These are phyloP conservation scores for Acrobasis repandana DNA, from an alignment of 2,888 invertebrate species.

Conservation along the genomic window DNA sequence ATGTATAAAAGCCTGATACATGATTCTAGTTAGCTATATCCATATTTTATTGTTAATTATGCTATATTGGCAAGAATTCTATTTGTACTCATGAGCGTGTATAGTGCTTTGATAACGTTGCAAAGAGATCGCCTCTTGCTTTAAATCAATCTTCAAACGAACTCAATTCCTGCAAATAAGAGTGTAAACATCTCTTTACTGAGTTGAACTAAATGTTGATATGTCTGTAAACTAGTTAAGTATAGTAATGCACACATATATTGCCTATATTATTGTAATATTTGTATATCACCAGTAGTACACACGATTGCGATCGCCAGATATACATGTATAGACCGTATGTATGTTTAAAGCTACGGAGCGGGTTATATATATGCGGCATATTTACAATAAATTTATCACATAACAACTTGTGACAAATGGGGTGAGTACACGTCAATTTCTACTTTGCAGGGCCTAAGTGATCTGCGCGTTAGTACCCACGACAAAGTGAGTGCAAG, in stretches of 20 bases:
- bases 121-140: constrained; percentile 17
- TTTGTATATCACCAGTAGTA: constrained; percentile 14
- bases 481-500: too few species aligned
- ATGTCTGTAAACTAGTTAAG: constrained; percentile 5
- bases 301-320: background rate
- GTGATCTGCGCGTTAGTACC: too few species aligned
- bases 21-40: constrained; percentile 32
- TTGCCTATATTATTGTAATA: constrained; percentile 15
- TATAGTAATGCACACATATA: constrained; percentile 1
- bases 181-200: constrained; percentile 4
- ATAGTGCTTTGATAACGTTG: constrained; percentile 34
- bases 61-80: constrained; percentile 61
- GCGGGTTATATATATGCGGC: background rate
- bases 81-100: constrained; percentile 60
- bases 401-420: background rate
- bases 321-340: background rate
- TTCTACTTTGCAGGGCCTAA: background rate
- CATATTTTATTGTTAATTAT: constrained; percentile 32
- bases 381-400: background rate
- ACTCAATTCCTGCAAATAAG: constrained; percentile 39
- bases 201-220: constrained; percentile 8
- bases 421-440: background rate
- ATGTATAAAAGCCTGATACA: constrained; percentile 37
- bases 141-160: constrained; percentile 28
- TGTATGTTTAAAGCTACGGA: constrained; percentile 2